Conservation (phyloP, 2,113 vertebrate species). For the Morone chrysops region DNA sequence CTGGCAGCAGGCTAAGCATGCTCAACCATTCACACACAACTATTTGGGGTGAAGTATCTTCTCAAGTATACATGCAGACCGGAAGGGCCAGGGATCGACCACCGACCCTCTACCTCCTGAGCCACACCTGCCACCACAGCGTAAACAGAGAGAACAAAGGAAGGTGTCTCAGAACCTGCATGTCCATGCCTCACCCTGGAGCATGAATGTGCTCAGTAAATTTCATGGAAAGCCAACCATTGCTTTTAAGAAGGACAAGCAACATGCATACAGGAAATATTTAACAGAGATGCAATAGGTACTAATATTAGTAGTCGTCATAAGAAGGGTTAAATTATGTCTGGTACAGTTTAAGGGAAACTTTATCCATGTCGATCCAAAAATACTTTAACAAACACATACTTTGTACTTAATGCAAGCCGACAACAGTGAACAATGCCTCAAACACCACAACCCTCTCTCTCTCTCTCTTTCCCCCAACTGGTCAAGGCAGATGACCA, state of each 20-base stretch:
- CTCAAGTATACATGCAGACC: too few relatives aligned
- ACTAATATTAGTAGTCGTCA: not conserved
- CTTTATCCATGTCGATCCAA: not conserved
- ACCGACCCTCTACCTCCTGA: too few relatives aligned
- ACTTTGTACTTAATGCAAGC: not conserved
- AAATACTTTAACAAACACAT: not conserved
- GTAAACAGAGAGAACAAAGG: not conserved
- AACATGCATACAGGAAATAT: not conserved
- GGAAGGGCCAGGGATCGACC: too few relatives aligned
- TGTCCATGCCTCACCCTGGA: not conserved
- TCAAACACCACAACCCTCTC: not conserved
- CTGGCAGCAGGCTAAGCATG: not conserved
- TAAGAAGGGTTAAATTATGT: too few relatives aligned
- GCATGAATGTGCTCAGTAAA: not conserved
- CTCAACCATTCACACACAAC: too few relatives aligned
- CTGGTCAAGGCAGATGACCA: too few relatives aligned
- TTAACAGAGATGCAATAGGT: not conserved
- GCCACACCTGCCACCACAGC: not conserved
- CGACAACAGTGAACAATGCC: not conserved
- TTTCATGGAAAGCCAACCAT: not conserved
- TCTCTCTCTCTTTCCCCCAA: too few relatives aligned
- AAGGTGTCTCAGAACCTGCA: not conserved
- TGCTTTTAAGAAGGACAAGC: not conserved
- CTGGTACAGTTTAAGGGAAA: not conserved
- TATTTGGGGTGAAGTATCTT: too few relatives aligned